Evolutionary conservation across 2,888 invertebrate genomes (phyloP).

Genomic region (Agrenia bidenticulata): DNA sequence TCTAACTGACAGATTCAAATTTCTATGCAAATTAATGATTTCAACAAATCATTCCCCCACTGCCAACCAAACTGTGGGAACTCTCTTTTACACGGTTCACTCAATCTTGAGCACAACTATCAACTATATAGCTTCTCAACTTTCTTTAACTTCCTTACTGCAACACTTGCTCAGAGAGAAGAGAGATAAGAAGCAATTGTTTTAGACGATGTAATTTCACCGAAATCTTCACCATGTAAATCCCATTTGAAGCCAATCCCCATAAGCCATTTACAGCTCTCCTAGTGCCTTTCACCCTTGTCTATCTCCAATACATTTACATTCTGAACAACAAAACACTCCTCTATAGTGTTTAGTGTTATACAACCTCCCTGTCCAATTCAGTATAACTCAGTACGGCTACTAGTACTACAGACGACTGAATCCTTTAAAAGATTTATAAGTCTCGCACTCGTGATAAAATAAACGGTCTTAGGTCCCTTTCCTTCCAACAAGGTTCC

Average conservation of each 20-base stretch:
- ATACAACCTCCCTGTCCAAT: too few species aligned
- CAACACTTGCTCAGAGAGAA: too few species aligned
- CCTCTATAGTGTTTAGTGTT: too few species aligned
- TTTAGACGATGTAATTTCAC: too few species aligned
- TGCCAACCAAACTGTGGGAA: neutral
- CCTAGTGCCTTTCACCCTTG: neutral
- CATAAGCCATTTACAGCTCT: slow-evolving; percentile 8
- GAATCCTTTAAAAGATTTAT: neutral
- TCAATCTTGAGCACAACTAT: too few species aligned
- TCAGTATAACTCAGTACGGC: neutral
- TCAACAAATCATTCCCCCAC: slow-evolving; percentile 4
- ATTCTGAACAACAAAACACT: neutral
- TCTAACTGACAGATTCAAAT: slow-evolving; percentile 8
- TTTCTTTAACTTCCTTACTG: too few species aligned
- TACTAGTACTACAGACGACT: too few species aligned
- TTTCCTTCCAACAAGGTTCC: neutral
- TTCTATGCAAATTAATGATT: slow-evolving; percentile 15
- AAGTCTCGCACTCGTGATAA: slow-evolving; percentile 5
- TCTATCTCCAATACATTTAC: neutral
- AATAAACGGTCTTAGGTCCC: neutral
- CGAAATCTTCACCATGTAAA: slow-evolving; percentile 1
- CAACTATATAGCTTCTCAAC: too few species aligned
- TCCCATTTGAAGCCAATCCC: slow-evolving; percentile 8
- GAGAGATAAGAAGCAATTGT: too few species aligned
- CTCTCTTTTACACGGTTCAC: too few species aligned